Evolutionary conservation across 2,797 vertebrate species (phyloP).

Genomic region (Naso thynnoides): DNA sequence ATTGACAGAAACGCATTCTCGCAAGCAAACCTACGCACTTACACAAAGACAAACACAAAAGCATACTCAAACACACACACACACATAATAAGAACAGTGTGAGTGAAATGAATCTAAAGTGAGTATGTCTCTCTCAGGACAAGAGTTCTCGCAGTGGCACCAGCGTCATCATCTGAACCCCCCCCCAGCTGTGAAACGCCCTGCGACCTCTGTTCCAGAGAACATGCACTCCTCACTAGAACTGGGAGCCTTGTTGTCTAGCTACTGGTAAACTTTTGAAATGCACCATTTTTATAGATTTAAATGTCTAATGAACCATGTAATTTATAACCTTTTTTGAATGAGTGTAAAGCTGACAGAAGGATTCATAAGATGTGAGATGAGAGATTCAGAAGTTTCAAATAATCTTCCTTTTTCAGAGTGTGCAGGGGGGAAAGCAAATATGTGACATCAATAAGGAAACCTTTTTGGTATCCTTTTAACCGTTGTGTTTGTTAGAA

Average conservation of each 20-base stretch:
- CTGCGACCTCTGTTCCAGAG: conserved; percentile 54
- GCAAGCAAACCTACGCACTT: conserved; percentile 14
- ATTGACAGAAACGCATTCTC: conserved; percentile 3
- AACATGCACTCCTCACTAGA: conserved; percentile 39
- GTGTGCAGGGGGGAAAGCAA: conserved; percentile 9
- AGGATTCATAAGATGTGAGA: conserved; percentile 16
- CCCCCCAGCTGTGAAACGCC: conserved; percentile 53
- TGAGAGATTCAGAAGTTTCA: neutral
- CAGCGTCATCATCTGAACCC: conserved; percentile 88
- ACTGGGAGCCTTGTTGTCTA: conserved; percentile 23
- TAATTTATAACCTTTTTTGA: neutral
- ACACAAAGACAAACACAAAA: conserved; percentile 5
- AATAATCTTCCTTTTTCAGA: neutral
- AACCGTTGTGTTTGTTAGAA: neutral
- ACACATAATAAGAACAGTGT: neutral
- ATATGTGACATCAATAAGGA: neutral
- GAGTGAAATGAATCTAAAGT: conserved; percentile 64
- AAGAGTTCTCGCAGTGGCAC: conserved; percentile 91
- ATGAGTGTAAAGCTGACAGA: neutral
- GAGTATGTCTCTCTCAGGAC: conserved; percentile 84
- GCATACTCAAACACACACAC: conserved; percentile 7
- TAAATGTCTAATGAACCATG: neutral
- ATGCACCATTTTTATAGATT: neutral
- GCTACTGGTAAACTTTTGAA: conserved; percentile 32
- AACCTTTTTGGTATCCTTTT: neutral